These are phyloP conservation scores for Lemur catta DNA, from an alignment of 2,797 vertebrate species.

Conservation along the genomic window DNA sequence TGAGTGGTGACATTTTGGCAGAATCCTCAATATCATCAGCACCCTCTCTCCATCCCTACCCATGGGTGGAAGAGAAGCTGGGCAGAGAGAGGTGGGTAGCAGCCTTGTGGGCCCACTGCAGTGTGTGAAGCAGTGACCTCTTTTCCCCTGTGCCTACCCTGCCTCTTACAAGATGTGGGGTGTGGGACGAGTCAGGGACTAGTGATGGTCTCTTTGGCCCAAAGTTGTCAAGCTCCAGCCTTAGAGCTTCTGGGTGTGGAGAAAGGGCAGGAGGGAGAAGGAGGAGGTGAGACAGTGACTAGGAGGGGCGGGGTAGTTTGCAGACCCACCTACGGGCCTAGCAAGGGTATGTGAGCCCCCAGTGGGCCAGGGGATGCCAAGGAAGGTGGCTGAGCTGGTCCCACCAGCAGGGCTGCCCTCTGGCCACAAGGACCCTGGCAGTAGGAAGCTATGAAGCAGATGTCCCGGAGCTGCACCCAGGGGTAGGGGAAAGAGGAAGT, in stretches of 20 bases:
- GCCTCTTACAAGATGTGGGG: not conserved
- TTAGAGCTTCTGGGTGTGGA: not conserved
- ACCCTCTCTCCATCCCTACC: not conserved
- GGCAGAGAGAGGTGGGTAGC: not conserved
- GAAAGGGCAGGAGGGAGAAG: not conserved
- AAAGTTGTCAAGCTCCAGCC: not conserved
- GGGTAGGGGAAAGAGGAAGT: not conserved
- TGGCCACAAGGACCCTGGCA: not conserved
- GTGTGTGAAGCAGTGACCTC: not conserved
- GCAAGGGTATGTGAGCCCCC: not conserved
- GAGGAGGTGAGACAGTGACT: not conserved
- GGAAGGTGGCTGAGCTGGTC: not conserved
- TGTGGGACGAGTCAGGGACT: not conserved
- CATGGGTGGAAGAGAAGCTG: not conserved
- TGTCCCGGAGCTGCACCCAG: not conserved
- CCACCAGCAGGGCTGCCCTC: not conserved
- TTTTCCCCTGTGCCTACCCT: not conserved
- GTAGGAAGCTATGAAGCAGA: not conserved
- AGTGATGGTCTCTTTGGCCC: not conserved
- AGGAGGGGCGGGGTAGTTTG: not conserved
- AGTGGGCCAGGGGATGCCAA: fast-evolving
- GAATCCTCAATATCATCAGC: not conserved
- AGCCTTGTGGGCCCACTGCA: not conserved
- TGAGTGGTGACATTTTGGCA: not conserved
- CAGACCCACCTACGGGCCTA: not conserved